Evolutionary conservation across 2,113 vertebrate genomes (phyloP).

Genomic region (Rallus limicola): DNA sequence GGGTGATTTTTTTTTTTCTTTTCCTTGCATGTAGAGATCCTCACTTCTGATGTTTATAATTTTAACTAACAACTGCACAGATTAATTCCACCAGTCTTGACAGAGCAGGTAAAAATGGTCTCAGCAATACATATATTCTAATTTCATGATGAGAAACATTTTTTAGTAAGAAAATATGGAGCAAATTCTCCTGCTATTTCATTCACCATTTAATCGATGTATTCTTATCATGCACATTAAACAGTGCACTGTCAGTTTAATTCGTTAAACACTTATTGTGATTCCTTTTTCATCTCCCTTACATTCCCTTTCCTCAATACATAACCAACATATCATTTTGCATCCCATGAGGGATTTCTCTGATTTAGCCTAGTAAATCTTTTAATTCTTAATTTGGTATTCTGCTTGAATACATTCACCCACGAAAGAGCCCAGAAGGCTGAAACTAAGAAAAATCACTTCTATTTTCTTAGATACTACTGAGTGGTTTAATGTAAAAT

Average conservation of each 20-base stretch:
- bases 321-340: background rate
- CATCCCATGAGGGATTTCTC: background rate
- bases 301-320: background rate
- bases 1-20: rapidly evolving
- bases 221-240: background rate
- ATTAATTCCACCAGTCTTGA: background rate
- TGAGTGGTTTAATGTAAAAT: slow-evolving; percentile 23
- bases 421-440: background rate
- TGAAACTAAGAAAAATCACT: slow-evolving; percentile 47
- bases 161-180: background rate
- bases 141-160: background rate
- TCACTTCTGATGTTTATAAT: background rate
- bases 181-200: background rate
- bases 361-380: slow-evolving; percentile 26
- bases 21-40: background rate
- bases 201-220: background rate
- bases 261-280: background rate
- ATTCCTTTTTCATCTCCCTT: background rate
- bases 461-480: slow-evolving; percentile 39
- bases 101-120: background rate
- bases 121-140: background rate
- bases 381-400: slow-evolving; percentile 55
- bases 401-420: slow-evolving; percentile 19
- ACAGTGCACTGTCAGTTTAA: background rate
- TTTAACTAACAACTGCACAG: background rate